Evolutionary conservation across 64 coral and sea anemone species (phyloP), one percentile per base, ranked within the genome.

Genomic region (Acropora tenuis): DNA sequence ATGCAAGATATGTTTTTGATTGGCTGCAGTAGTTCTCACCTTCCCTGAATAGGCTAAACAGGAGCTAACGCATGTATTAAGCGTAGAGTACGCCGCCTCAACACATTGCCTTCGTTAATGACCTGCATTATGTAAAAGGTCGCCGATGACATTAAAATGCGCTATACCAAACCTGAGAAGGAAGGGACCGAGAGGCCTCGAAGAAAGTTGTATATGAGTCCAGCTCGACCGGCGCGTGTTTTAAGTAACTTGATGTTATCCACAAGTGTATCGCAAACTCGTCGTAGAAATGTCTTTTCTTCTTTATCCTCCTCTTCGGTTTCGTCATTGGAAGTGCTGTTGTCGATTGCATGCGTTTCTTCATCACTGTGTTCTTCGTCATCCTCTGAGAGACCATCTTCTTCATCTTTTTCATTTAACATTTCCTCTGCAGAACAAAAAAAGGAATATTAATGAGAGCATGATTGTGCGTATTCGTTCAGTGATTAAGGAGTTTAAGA

Each of bases 201-300:
- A 46, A 90, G 66, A 43, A 90, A 90, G 43, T 90, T 90, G 13
- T 90, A 77, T 71, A 90, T 48, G n/a, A 80, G 43, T 5, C 76
- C 88, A 5, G 88, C 88, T 90, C 77, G 59, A 48, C 88, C 88
- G 40, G 45, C n/a, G 5, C 88, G 75, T 16, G 88, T 80, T 69
- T 53, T 90, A 12, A 90, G 60, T 6, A 90, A 67, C 3, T 20
- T 66, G 0, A 90, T 43, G 17, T 81, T 90, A 19, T 90, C 76
- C 60, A 90, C 17, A 43, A 90, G 3, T 42, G 9, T 19, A 16
- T 90, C 48, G 20, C 5, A n/a, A 1, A 80, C 30, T 5, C 48
- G 53, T 4, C 49, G 55, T 13, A 77, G 67, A 18, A 69, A 80
- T n/a, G 75, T 47, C 50, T 59, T 1, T 1, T 80, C 63, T 1